Percentiles rank a stretch among this genome's conserved stretches.
phyloP scores from a whole-genome alignment of 2,113 vertebrate genomes.

The Gnathochromis pfefferi region DNA sequence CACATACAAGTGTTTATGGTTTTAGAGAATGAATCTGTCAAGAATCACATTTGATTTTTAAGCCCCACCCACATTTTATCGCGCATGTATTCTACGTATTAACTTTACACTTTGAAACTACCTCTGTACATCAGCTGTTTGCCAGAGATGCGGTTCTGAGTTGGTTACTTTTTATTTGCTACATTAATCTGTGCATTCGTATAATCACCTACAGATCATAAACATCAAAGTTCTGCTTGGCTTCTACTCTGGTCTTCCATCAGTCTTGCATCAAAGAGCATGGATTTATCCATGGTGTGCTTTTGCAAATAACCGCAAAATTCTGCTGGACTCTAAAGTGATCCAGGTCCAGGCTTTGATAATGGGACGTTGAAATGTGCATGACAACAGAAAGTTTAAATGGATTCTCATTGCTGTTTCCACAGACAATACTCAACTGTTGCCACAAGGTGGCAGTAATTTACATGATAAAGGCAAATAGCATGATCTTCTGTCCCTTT shows the following conservation, averaged over 20 bases:
- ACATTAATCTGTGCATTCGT: rapidly evolving
- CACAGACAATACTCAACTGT: not conserved
- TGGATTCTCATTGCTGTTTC: not conserved
- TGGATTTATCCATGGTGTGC: not conserved
- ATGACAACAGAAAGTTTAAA: not conserved
- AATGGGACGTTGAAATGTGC: rapidly evolving
- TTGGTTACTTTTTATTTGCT: not conserved
- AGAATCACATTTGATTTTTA: not conserved
- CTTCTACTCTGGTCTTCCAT: not conserved
- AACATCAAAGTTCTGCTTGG: not conserved
- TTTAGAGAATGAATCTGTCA: not conserved
- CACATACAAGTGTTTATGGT: not conserved
- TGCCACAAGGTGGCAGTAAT: not conserved
- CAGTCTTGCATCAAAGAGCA: not conserved
- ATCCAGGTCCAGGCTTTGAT: not conserved
- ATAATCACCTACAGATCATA: not conserved
- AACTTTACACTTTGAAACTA: not conserved
- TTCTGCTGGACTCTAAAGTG: not conserved
- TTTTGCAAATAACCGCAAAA: not conserved
- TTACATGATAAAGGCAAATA: not conserved
- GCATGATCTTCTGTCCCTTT: not conserved
- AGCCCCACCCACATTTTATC: not conserved
- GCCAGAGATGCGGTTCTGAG: not conserved
- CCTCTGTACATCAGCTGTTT: not conserved
- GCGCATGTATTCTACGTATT: not conserved